Evolutionary conservation across 2,888 invertebrate genomes (phyloP).

Genomic region (Linnaemya vulpina): DNA sequence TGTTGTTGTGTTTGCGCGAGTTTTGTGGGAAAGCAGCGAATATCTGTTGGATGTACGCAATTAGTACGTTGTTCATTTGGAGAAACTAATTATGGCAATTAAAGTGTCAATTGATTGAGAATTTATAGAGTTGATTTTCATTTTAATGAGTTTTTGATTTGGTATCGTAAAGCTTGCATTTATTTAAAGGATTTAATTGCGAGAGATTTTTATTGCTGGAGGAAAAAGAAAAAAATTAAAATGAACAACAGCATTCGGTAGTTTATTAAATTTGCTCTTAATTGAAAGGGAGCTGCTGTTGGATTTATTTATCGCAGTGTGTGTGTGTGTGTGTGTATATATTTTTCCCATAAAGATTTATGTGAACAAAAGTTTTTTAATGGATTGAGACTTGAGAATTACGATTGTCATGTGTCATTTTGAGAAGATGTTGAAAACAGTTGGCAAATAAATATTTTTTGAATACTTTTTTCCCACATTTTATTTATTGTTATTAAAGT

Average conservation of each 20-base stretch:
- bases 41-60: slow-evolving; percentile 18
- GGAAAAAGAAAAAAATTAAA: no score
- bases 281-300: not conserved
- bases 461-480: no score
- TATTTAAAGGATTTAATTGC: slow-evolving; percentile 61
- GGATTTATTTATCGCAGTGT: no score
- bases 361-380: not conserved
- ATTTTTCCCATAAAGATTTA: not conserved
- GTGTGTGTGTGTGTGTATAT: not conserved
- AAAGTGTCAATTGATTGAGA: slow-evolving; percentile 71
- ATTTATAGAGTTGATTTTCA: slow-evolving; percentile 68
- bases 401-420: no score
- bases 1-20: not conserved
- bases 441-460: no score
- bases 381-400: not conserved
- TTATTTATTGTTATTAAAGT: no score
- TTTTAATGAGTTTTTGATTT: slow-evolving; percentile 67
- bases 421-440: no score
- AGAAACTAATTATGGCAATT: slow-evolving; percentile 71
- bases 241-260: not conserved
- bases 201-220: slow-evolving; percentile 41
- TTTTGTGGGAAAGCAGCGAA: slow-evolving; percentile 24
- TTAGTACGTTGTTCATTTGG: slow-evolving; percentile 55
- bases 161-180: slow-evolving; percentile 61
- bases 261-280: slow-evolving; percentile 30